Evolutionary conservation across 1,140 invertebrate genomes (phyloP), one percentile per base, ranked within the genome.

Genomic region (Lanistes nyassanus): DNA sequence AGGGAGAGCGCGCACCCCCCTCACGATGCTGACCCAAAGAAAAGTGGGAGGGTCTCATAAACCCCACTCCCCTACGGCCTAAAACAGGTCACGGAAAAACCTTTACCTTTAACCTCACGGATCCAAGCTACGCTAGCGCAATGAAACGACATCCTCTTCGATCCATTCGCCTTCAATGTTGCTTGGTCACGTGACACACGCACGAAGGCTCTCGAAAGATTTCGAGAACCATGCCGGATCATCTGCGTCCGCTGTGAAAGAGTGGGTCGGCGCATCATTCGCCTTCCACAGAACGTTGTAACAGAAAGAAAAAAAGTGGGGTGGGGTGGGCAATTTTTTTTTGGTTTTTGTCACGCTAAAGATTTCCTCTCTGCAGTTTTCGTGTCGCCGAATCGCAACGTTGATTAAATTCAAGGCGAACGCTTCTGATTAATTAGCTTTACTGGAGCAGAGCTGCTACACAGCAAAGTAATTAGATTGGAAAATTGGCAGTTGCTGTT

Each of bases 401-500:
- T 39, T 67, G 65, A 67, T 67, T 67, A 67, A 67, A 67, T 51
- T 67, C 29, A 67, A 67, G 23, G 65, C 21, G 19, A 19, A 23
- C 3, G 39, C 36, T 21, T 39, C 4, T 37, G 65, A 67, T 67
- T 67, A 67, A 67, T 67, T 67, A 67, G 65, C 65, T 37, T 67
- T 42, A 6, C 29, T 39, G 42, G 39, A 39, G 11, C 36, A 67
- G 26, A 39, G 42, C 5, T 39, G 31, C 65, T 37, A 67, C 65
- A 67, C 37, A 39, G 65, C 37, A 67, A 39, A 39, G 65, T 39
- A 67, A 67, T 67, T 67, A 67, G 34, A 42, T n/a, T 29, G 65
- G 65, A 67, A 67, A 42, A 67, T 67, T 67, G 65, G 65, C 65
- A 67, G 34, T 67, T 42, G 65, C 65, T 19, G 36, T 67, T 67